Base-by-base conservation (phyloP, 2,888 invertebrate species). In the Pogonocherus hispidulus region DNA sequence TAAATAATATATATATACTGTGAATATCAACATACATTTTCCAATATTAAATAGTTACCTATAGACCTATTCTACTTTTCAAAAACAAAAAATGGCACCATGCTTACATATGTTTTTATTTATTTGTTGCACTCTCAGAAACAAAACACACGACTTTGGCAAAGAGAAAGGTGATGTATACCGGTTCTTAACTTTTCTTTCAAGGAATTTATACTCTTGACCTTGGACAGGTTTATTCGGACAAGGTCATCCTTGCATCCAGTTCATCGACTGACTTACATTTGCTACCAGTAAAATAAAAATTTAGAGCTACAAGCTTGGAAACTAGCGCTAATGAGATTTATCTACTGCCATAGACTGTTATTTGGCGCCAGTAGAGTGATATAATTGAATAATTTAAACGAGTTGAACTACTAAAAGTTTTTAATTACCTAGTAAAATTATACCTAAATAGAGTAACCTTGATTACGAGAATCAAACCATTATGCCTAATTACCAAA, bases 221-320 rank as follows among this genome's bases (percentile, higher is more conserved):
- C 70, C 72, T 72, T 72, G 67, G 67, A 57, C 64, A 69, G 69
- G 72, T 74, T 70, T 67, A 72, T 56, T 74, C 51, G 71, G 74
- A 70, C 74, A 74, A 74, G 74, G 72, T 72, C 67, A 73, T 32
- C 32, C 37, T 35, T 62, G 57, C 64, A 56, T 71, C 57, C 69
- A 60, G 56, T 69, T 59, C 57, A 54, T 57, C 57, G 52, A 47
- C 41, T 69, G 69, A 46, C 59, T 69, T 69, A 69, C 69, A 66
- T 69, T 54, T 27, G 27, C 57, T 32, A 18, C 37, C 49, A 67
- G 49, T 37, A 67, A 46, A 44, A 20, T 27, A 57, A 57, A 57
- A 16, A 57, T 44, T 57, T 46, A 19, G 59, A 18, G 35, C 47
- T 44, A 57, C 41, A 18, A 37, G 18, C 37, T 55, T 55, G 11